A percentile compares a stretch with the other conserved stretches of the same genome.
phyloP scores from a whole-genome alignment of 2,888 invertebrate genomes.

The Lacanobia wlatinum region DNA sequence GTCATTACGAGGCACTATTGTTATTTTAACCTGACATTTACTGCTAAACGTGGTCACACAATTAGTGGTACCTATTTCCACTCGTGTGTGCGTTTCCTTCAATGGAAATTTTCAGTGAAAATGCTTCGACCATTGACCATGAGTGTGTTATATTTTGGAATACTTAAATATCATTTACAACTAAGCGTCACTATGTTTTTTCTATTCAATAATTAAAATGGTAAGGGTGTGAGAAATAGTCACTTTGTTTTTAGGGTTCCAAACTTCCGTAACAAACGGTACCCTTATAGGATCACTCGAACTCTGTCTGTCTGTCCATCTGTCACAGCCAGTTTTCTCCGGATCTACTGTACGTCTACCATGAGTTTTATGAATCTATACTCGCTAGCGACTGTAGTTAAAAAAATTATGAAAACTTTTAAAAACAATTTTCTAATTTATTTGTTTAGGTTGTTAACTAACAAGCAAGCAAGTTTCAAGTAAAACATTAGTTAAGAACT shows the following conservation, averaged over 20 bases:
- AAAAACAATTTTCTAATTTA: no score
- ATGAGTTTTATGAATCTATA: no score
- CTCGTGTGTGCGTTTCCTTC: constrained; percentile 21
- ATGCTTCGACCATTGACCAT: constrained; percentile 4
- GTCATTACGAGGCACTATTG: constrained; percentile 11
- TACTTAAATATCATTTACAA: not conserved
- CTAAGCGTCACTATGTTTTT: constrained; percentile 1
- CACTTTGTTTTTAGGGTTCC: not conserved
- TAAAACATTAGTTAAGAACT: no score
- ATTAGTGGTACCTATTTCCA: constrained; percentile 43
- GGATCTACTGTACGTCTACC: no score
- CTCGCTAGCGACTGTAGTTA: no score
- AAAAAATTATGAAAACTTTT: no score
- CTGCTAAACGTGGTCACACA: constrained; percentile 46
- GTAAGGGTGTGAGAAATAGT: not conserved
- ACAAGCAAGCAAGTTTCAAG: no score
- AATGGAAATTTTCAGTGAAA: constrained; percentile 16
- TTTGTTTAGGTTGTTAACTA: no score
- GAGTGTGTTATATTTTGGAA: constrained; percentile 8
- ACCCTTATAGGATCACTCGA: no score
- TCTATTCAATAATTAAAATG: not conserved
- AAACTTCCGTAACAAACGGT: no score
- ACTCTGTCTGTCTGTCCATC: no score
- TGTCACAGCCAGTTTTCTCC: no score
- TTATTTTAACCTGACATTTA: constrained; percentile 37